Evolutionary conservation across 64 coral and sea anemone genomes (phyloP).

Genomic region (Acropora tenuis): DNA sequence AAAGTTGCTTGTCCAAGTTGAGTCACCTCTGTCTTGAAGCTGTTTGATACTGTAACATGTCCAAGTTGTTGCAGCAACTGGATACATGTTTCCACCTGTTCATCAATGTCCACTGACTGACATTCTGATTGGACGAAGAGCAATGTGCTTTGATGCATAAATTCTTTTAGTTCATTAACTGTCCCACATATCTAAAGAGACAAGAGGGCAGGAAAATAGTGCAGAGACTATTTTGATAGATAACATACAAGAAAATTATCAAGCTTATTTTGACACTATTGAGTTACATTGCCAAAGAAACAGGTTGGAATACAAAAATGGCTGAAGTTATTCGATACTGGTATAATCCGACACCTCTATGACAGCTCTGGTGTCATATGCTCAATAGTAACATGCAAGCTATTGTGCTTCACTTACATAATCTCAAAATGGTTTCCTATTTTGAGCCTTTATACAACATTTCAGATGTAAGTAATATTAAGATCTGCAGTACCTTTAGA

Average conservation of each 20-base stretch:
- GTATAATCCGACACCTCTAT: background rate
- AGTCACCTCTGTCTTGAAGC: conserved; percentile 56
- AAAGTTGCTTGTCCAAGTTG: conserved; percentile 80
- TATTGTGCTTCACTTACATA: too few relatives aligned
- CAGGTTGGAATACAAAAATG: too few relatives aligned
- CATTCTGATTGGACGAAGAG: conserved; percentile 66
- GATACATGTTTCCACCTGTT: conserved; percentile 40
- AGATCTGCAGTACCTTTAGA: conserved; percentile 59
- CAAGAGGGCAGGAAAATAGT: background rate
- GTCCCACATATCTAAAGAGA: conserved; percentile 62
- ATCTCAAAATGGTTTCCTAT: too few relatives aligned
- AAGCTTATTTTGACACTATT: too few relatives aligned
- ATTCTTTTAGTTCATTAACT: conserved; percentile 52
- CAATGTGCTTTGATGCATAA: conserved; percentile 70
- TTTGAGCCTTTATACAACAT: too few relatives aligned
- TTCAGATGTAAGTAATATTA: too few relatives aligned
- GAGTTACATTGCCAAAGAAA: too few relatives aligned
- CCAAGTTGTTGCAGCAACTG: conserved; percentile 58
- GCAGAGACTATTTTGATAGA: too few relatives aligned
- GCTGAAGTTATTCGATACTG: background rate
- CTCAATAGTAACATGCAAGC: too few relatives aligned
- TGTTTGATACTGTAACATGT: conserved; percentile 44
- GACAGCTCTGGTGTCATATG: too few relatives aligned
- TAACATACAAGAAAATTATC: background rate
- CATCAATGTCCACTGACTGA: conserved; percentile 10